Conservation (phyloP, 2,797 vertebrate genomes). For the Platalea minor region DNA sequence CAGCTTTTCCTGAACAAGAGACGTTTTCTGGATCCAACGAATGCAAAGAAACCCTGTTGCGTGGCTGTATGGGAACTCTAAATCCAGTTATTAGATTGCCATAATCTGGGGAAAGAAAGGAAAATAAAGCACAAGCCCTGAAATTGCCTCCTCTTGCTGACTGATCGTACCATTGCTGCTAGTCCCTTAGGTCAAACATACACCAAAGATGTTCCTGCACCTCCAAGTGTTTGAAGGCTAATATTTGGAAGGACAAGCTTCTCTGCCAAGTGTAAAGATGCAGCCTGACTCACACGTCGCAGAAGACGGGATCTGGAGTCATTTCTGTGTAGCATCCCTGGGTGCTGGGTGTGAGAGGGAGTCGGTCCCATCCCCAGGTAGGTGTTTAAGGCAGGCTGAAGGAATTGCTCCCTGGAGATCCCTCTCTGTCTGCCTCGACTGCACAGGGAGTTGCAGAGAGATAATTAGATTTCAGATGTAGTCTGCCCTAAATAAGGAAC, state of each 20-base stretch:
- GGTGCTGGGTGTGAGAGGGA: not conserved
- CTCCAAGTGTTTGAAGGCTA: not conserved
- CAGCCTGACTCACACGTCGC: fast-evolving
- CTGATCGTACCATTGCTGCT: not conserved
- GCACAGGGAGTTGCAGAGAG: not conserved
- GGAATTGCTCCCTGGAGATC: not conserved
- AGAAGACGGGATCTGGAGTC: not conserved
- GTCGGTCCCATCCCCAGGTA: not conserved
- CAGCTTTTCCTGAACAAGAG: not conserved
- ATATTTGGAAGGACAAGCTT: not conserved
- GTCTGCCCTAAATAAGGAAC: not conserved
- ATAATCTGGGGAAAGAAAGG: not conserved
- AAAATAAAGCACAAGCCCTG: not conserved
- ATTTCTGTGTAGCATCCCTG: not conserved
- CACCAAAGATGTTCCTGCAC: not conserved
- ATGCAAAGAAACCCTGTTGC: not conserved
- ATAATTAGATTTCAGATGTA: constrained; percentile 22
- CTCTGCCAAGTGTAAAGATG: not conserved
- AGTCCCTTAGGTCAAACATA: not conserved
- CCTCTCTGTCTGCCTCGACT: not conserved
- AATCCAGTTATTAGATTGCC: not conserved
- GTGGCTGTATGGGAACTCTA: not conserved
- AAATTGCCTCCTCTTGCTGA: not conserved
- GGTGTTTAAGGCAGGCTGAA: not conserved
- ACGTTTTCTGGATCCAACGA: not conserved